Conservation (phyloP, 2,113 vertebrate species). For the Indri indri region DNA sequence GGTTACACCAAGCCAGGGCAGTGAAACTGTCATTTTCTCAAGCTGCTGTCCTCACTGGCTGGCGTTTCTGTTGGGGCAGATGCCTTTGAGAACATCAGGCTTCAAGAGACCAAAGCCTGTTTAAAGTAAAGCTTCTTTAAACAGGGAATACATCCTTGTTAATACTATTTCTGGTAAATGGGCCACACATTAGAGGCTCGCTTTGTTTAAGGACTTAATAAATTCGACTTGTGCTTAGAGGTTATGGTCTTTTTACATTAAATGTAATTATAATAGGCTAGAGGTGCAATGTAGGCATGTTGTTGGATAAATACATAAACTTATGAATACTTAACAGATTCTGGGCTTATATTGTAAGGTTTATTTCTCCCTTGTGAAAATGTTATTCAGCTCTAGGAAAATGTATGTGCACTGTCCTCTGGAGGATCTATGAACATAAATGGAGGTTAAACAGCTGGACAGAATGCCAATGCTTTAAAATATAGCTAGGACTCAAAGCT, state of each 20-base stretch:
- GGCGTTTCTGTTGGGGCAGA: neutral
- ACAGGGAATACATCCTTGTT: neutral
- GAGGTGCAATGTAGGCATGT: neutral
- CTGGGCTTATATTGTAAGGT: conserved; percentile 1
- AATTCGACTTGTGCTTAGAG: conserved; percentile 46
- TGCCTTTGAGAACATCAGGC: conserved; percentile 15
- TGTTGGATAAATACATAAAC: conserved; percentile 47
- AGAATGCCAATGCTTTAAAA: conserved; percentile 71
- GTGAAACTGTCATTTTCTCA: conserved; percentile 18
- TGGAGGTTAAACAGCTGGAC: conserved; percentile 78
- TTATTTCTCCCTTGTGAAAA: conserved; percentile 57
- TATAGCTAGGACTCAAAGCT: conserved; percentile 70
- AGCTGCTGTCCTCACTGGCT: neutral
- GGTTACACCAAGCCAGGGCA: neutral
- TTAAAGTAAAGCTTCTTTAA: conserved; percentile 5
- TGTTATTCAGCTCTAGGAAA: conserved; percentile 55
- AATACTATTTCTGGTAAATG: conserved; percentile 30
- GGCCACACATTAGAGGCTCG: neutral
- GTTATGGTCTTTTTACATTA: conserved; percentile 49
- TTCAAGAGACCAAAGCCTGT: neutral
- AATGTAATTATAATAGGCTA: conserved; percentile 39
- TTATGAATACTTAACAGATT: conserved; percentile 36
- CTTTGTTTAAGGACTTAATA: conserved; percentile 48
- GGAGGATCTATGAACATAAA: conserved; percentile 65
- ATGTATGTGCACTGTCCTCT: neutral